Evolutionary conservation across 92 coral and sea anemone genomes (phyloP).

Genomic region (Phenganax stokvisi): DNA sequence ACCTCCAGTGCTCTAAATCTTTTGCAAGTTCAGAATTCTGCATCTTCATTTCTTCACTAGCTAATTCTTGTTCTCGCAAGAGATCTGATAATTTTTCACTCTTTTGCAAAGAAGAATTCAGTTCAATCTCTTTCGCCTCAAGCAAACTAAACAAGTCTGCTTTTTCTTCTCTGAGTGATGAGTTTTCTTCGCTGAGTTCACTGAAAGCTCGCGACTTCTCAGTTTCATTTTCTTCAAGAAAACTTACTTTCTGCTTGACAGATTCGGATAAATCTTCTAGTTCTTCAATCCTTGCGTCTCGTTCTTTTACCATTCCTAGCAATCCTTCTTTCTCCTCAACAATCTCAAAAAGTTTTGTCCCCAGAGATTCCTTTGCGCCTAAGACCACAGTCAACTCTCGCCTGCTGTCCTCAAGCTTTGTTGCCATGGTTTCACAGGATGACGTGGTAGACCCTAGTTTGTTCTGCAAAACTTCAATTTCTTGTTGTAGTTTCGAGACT

Average conservation of each 20-base stretch:
- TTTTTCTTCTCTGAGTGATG: constrained; percentile 45
- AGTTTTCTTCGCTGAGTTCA: constrained; percentile 65
- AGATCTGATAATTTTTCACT: constrained; percentile 53
- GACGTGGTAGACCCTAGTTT: constrained; percentile 20
- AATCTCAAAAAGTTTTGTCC: constrained; percentile 49
- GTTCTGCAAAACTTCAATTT: constrained; percentile 17
- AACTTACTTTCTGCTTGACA: constrained; percentile 56
- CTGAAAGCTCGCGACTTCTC: constrained; percentile 58
- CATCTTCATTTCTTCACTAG: constrained; percentile 42
- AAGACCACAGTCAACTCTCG: constrained; percentile 57
- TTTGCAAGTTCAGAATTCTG: constrained; percentile 50
- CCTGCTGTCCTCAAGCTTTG: constrained; percentile 64
- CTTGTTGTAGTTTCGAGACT: constrained; percentile 26
- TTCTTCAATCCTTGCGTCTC: constrained; percentile 68
- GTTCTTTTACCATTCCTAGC: constrained; percentile 64
- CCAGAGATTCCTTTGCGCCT: constrained; percentile 52
- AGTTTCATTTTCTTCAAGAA: constrained; percentile 64
- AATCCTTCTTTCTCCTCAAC: constrained; percentile 51
- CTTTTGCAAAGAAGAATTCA: constrained; percentile 53
- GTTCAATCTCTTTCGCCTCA: constrained; percentile 56
- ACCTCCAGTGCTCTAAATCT: constrained; percentile 59
- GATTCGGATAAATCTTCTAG: constrained; percentile 74
- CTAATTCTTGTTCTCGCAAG: constrained; percentile 53
- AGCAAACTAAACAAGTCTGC: constrained; percentile 59
- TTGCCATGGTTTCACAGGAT: constrained; percentile 28